Conservation (phyloP, 2,888 invertebrate species). For the Thecophora atra region DNA sequence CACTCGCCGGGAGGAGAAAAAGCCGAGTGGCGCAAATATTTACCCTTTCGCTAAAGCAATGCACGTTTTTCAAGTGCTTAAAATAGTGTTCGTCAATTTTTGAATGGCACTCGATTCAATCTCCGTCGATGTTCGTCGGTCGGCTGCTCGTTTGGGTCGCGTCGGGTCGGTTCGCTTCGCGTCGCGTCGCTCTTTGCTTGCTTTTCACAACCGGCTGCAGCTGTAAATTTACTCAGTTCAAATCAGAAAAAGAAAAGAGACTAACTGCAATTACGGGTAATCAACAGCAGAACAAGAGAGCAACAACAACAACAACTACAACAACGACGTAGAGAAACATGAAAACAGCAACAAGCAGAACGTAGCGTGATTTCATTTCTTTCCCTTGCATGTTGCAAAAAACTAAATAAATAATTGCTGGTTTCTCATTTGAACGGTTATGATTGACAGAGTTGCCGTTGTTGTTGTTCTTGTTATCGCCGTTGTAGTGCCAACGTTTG, state of each 20-base stretch:
- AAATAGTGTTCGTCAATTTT: slow-evolving; percentile 34
- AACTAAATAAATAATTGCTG: slow-evolving; percentile 58
- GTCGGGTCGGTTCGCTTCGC: not conserved
- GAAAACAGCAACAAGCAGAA: slow-evolving; percentile 27
- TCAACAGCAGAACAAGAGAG: slow-evolving; percentile 53
- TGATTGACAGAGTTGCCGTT: slow-evolving; percentile 7
- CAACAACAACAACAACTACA: slow-evolving; percentile 34
- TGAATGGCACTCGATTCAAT: slow-evolving; percentile 27
- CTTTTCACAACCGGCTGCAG: not conserved
- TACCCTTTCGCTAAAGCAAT: slow-evolving; percentile 15
- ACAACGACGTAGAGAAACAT: not conserved
- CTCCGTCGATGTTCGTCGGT: slow-evolving; percentile 12
- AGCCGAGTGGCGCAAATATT: slow-evolving; percentile 24
- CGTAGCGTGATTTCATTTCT: slow-evolving; percentile 30
- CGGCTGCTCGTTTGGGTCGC: not conserved
- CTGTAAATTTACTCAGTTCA: slow-evolving; percentile 4
- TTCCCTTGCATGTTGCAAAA: slow-evolving; percentile 29
- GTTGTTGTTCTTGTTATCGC: slow-evolving; percentile 9
- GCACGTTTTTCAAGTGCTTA: slow-evolving; percentile 14
- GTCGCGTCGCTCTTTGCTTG: not conserved
- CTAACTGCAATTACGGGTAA: slow-evolving; percentile 60
- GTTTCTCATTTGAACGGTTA: slow-evolving; percentile 47
- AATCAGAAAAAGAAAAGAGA: slow-evolving; percentile 44
- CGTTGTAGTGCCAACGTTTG: slow-evolving; percentile 44
- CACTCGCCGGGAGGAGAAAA: not conserved